Percentiles rank a stretch among this genome's conserved stretches.
Conservation (phyloP, 2,888 invertebrate species). For the Ennomos fuscantarius region DNA sequence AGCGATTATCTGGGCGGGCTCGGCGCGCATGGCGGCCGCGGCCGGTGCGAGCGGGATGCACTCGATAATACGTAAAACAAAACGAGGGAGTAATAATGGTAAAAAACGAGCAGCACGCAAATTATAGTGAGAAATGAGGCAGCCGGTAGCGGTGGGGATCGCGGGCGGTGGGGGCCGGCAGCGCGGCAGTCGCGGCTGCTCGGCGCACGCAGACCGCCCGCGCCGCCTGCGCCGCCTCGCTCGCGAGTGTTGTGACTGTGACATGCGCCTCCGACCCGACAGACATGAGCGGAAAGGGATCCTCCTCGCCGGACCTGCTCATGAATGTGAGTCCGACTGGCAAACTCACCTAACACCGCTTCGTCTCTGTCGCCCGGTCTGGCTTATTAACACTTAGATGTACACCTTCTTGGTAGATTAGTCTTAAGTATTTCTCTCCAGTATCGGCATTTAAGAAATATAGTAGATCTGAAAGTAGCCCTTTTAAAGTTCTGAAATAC, state of each 20-base stretch:
- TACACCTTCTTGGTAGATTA: not conserved
- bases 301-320: conserved; percentile 83
- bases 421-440: conserved; percentile 2
- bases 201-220: conserved; percentile 78
- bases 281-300: conserved; percentile 80
- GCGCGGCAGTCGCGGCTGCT: conserved; percentile 78
- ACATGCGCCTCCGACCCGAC: conserved; percentile 70
- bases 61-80: conserved; percentile 85
- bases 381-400: conserved; percentile 12
- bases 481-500: no score
- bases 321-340: conserved; percentile 80
- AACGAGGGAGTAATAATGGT: conserved; percentile 85
- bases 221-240: conserved; percentile 69
- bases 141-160: conserved; percentile 84
- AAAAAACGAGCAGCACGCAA: conserved; percentile 85
- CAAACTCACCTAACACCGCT: conserved; percentile 31
- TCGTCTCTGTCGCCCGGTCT: conserved; percentile 16
- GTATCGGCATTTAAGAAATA: not conserved
- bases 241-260: conserved; percentile 79
- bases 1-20: conserved; percentile 84
- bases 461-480: no score
- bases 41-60: conserved; percentile 85
- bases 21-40: conserved; percentile 76
- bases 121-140: conserved; percentile 86
- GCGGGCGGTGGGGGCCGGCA: conserved; percentile 69